A percentile compares a stretch with the other conserved stretches of the same genome.
Evolutionary conservation across 2,113 vertebrate genomes (phyloP).

Genomic region (Chaetodon auriga): DNA sequence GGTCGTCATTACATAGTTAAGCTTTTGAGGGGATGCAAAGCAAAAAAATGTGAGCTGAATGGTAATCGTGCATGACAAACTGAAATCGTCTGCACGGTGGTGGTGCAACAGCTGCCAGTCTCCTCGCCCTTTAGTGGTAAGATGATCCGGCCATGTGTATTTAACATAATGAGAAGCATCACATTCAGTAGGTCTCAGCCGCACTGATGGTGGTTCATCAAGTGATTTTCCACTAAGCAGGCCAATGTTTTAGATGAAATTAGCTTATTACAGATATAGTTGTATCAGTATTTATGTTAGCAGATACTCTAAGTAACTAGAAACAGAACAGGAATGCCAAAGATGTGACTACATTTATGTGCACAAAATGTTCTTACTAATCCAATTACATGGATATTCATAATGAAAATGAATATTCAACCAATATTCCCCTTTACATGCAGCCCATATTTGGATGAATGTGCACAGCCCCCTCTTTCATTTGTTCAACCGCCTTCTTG

Average conservation of each 20-base stretch:
- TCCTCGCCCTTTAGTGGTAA: not conserved
- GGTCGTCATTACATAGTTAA: conserved; percentile 4
- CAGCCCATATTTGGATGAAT: too few species aligned
- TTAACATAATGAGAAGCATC: not conserved
- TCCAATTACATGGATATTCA: too few species aligned
- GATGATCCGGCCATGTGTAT: not conserved
- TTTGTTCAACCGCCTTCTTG: too few species aligned
- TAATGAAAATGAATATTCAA: too few species aligned
- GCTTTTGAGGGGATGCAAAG: conserved; percentile 16
- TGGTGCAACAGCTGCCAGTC: conserved; percentile 27
- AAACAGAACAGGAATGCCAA: not conserved
- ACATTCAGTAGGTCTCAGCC: not conserved
- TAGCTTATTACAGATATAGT: not conserved
- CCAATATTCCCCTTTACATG: too few species aligned
- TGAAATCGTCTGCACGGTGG: not conserved
- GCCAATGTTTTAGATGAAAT: not conserved
- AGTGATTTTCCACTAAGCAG: not conserved
- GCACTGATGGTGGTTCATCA: not conserved
- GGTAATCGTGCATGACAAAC: conserved; percentile 11
- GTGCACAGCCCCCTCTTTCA: too few species aligned
- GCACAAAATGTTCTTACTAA: too few species aligned
- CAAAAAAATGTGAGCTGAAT: conserved; percentile 4
- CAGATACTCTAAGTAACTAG: conserved; percentile 1
- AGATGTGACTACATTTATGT: not conserved
- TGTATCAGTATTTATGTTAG: not conserved